These are phyloP conservation scores for Scylla paramamosain DNA, from an alignment of 1,140 invertebrate genomes.

Conservation along the genomic window DNA sequence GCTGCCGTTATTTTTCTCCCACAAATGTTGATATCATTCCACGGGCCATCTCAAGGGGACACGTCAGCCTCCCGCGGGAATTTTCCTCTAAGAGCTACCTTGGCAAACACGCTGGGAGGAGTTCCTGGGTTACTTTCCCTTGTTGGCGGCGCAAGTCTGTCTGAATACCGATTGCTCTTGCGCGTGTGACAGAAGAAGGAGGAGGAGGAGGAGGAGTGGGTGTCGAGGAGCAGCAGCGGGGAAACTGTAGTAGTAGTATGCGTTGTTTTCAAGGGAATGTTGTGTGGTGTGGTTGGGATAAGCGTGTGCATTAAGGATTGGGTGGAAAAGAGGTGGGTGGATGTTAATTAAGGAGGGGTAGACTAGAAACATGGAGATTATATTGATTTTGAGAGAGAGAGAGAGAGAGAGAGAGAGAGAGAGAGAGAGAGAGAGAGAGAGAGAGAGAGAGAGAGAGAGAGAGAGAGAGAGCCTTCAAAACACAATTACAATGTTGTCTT, in stretches of 20 bases:
- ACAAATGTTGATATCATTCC: constrained; percentile 5
- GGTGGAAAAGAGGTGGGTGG: no score
- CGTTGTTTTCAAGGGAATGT: no score
- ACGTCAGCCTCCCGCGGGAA: neutral
- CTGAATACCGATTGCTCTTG: neutral
- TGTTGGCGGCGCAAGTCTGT: neutral
- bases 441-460: neutral
- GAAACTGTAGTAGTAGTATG: no score
- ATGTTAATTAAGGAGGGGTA: no score
- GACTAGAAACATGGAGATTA: no score
- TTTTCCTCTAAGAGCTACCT: neutral
- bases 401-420: neutral
- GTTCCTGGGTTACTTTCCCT: neutral
- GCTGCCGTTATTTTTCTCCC: neutral
- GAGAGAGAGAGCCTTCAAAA: neutral
- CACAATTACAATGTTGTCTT: no score
- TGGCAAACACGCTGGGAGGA: neutral
- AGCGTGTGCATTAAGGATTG: no score
- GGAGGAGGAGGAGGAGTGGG: no score
- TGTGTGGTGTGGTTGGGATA: no score
- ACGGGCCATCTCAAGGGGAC: neutral
- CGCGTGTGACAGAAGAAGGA: neutral
- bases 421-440: neutral
- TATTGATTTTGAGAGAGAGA: no score
- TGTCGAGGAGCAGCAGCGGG: no score